Conservation (phyloP, 2,888 invertebrate species). For the Acleris holmiana region DNA sequence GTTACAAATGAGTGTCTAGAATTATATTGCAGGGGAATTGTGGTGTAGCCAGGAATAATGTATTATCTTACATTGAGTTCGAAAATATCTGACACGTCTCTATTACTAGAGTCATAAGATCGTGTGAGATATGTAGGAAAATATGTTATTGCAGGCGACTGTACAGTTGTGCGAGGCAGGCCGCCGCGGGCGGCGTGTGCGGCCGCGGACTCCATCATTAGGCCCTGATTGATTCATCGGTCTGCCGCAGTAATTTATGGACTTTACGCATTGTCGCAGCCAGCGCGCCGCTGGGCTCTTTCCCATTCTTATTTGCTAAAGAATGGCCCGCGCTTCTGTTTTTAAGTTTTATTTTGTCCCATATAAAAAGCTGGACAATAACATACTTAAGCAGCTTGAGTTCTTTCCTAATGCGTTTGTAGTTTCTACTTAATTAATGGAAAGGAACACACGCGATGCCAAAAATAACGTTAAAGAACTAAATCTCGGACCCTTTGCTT, state of each 20-base stretch:
- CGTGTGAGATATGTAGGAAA: too few species aligned
- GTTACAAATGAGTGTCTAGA: conserved; percentile 32
- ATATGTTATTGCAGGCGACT: too few species aligned
- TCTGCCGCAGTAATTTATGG: conserved; percentile 73
- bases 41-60: background rate
- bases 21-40: conserved; percentile 19
- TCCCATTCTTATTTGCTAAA: conserved; percentile 55
- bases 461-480: too few species aligned
- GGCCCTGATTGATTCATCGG: conserved; percentile 78
- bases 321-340: conserved; percentile 66
- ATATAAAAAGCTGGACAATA: conserved; percentile 45
- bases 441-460: too few species aligned
- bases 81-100: too few species aligned
- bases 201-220: conserved; percentile 70
- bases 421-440: conserved; percentile 15
- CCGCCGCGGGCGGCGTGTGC: conserved; percentile 61
- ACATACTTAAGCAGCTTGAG: conserved; percentile 5
- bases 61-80: too few species aligned
- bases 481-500: too few species aligned
- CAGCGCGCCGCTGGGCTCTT: conserved; percentile 54
- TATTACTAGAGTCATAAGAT: too few species aligned
- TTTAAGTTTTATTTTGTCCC: conserved; percentile 52
- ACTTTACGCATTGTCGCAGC: conserved; percentile 65
- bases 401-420: background rate
- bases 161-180: too few species aligned